Evolutionary conservation across 1,140 invertebrate species (phyloP), one percentile per base, ranked within the genome.

Genomic region (Drosophila tropicalis): DNA sequence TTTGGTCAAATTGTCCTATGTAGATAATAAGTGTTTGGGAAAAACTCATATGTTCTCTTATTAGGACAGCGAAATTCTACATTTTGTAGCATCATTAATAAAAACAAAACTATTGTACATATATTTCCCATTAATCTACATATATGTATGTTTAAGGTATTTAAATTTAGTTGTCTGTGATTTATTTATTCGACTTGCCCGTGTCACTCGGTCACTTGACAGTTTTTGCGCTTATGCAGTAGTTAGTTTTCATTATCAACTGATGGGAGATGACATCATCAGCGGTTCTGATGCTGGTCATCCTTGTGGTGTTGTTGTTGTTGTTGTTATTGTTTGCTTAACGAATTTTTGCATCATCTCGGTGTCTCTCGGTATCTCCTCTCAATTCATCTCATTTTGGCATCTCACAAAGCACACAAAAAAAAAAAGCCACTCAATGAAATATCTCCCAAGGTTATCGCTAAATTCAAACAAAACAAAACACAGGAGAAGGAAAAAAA

Each of bases 361-460:
- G 34, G 57, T 70, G 47, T 67, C 22, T 69, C 44, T 76, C 22
- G 29, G 44, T 54, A 47, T 63, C 62, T 39, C 51, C 29, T n/a
- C 54, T 56, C 54, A 32, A 51, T 51, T 51, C 54, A 56, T 56
- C 55, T 57, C 54, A 44, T 47, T 29, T 29, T 29, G 29, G 29
- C 29, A 29, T 29, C 29, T 29, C 29, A 29, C 5, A 29, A 29
- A 29, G 6, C 3, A 29, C n/a, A 62, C 19, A 40, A 36, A 61
- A 56, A 40, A 36, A 61, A 56, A 71, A 72, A 72, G 66, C 74
- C 75, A 78, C 74, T 77, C 71, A 75, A 70, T 74, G 67, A 76
- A 78, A 78, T 80, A 80, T 84, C 84, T 62, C 80, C 72, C 84
- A 89, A 89, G 84, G 84, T 84, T 89, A 89, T 89, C 84, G 76